Conservation (phyloP, 2,888 invertebrate genomes). For the Caenorhabditis plicata region DNA sequence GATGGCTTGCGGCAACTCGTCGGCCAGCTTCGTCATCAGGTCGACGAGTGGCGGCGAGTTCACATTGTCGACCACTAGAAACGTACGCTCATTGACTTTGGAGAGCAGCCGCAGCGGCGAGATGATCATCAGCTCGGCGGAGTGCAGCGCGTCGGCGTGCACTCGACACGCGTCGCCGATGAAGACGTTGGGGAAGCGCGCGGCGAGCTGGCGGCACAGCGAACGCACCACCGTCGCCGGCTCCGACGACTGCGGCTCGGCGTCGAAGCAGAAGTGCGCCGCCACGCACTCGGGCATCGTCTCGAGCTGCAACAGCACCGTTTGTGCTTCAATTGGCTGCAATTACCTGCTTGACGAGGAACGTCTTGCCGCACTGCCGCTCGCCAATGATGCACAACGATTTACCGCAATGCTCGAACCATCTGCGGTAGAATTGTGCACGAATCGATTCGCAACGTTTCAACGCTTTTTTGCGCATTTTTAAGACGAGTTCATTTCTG, state of each 20-base stretch:
- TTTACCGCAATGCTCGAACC: constrained; percentile 14
- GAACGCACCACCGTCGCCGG: constrained; percentile 43
- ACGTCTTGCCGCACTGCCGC: constrained; percentile 37
- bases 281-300: constrained; percentile 41
- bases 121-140: too few species aligned
- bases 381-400: constrained; percentile 17
- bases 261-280: constrained; percentile 40
- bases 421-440: too few species aligned
- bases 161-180: too few species aligned
- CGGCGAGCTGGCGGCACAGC: constrained; percentile 27
- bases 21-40: too few species aligned
- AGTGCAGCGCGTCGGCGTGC: too few species aligned
- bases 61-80: constrained; percentile 19
- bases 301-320: constrained; percentile 32
- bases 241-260: constrained; percentile 41
- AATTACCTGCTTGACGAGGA: constrained; percentile 42
- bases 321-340: background rate
- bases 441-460: too few species aligned
- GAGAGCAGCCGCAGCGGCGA: constrained; percentile 37
- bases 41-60: constrained; percentile 16
- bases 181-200: constrained; percentile 47
- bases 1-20: too few species aligned
- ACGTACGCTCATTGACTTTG: constrained; percentile 37
- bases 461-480: background rate
- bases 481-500: background rate